A percentile compares a stretch with the other conserved stretches of the same genome.
Evolutionary conservation across 2,888 invertebrate genomes (phyloP).

Genomic region (Eilema griseolum): DNA sequence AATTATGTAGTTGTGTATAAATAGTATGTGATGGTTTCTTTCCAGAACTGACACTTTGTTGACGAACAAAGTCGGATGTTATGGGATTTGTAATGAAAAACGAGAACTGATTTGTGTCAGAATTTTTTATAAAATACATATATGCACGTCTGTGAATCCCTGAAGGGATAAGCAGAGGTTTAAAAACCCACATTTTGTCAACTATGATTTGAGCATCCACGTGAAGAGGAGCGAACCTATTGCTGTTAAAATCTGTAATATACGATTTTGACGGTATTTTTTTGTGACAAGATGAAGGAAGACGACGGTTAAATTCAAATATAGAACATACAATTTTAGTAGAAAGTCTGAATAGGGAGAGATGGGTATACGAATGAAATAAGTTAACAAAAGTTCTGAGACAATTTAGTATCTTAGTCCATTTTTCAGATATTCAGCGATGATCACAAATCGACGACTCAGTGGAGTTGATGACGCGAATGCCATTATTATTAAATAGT

Average conservation of each 20-base stretch:
- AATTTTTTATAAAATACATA: not conserved
- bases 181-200: no score
- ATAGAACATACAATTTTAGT: not conserved
- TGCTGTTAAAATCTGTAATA: not conserved
- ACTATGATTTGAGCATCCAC: no score
- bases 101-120: constrained; percentile 17
- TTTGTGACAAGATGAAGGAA: not conserved
- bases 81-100: constrained; percentile 16
- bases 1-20: constrained; percentile 43
- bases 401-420: constrained; percentile 31
- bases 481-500: constrained; percentile 55
- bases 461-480: constrained; percentile 31
- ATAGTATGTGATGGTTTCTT: constrained; percentile 41
- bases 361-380: not conserved
- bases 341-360: not conserved
- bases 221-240: not conserved
- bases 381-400: constrained; percentile 25
- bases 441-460: constrained; percentile 25
- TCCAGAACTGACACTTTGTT: constrained; percentile 47
- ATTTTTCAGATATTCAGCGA: constrained; percentile 27
- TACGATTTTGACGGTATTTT: not conserved
- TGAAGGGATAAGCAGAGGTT: no score
- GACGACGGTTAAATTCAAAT: no score
- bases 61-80: constrained; percentile 45
- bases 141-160: no score